These are phyloP conservation scores for Drosophila borborema DNA, from an alignment of 2,888 invertebrate species.

Conservation along the genomic window DNA sequence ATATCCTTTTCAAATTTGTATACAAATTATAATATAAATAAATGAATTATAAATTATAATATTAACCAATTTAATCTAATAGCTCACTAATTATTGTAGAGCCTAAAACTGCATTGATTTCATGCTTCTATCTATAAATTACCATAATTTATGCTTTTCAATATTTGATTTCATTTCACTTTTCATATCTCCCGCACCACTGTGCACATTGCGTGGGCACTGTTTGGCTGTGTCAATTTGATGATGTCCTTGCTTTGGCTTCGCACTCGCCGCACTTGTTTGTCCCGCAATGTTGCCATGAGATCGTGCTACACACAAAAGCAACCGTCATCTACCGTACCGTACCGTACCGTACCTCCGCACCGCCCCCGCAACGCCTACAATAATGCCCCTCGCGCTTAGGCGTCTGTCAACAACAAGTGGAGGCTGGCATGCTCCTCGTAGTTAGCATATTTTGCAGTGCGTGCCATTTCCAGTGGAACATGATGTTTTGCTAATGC, in stretches of 20 bases:
- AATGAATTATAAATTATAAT: too few species aligned
- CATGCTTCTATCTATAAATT: neutral
- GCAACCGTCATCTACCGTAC: neutral
- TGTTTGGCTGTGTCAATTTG: conserved; percentile 64
- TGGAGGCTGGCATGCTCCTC: conserved; percentile 7
- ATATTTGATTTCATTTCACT: neutral
- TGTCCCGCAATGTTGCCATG: conserved; percentile 43
- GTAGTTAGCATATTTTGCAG: conserved; percentile 66
- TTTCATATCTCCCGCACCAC: conserved; percentile 1
- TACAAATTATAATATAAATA: too few species aligned
- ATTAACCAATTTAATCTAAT: too few species aligned
- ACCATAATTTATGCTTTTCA: neutral
- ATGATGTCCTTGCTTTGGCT: conserved; percentile 72
- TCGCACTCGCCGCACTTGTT: conserved; percentile 33
- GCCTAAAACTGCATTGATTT: neutral
- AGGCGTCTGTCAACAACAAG: conserved; percentile 28
- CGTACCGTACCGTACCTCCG: neutral
- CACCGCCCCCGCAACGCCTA: neutral
- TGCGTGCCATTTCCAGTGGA: conserved; percentile 81
- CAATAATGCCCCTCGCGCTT: neutral
- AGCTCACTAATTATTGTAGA: too few species aligned
- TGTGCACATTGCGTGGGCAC: conserved; percentile 42
- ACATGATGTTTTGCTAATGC: conserved; percentile 84
- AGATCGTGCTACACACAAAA: conserved; percentile 21
- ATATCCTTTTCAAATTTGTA: too few species aligned